These are phyloP conservation scores for Crotalus tigris DNA, from an alignment of 2,113 vertebrate genomes.

Conservation along the genomic window DNA sequence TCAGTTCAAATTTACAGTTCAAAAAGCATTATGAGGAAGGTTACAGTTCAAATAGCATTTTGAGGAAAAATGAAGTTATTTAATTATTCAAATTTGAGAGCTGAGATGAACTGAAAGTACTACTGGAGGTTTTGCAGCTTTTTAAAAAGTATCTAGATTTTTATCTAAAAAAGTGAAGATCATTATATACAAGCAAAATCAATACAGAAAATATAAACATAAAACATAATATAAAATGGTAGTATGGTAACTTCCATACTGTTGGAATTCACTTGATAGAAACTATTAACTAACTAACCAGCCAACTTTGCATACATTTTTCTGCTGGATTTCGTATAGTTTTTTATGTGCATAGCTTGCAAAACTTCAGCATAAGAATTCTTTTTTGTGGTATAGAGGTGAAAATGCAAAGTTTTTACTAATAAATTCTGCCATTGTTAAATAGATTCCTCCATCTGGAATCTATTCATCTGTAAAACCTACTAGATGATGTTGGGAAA, in stretches of 20 bases:
- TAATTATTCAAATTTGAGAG: not conserved
- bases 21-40: not conserved
- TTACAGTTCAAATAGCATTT: not conserved
- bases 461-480: not conserved
- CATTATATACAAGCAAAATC: not conserved
- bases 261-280: not conserved
- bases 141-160: not conserved
- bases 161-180: not conserved
- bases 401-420: not conserved
- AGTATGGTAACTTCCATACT: not conserved
- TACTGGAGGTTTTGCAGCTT: not conserved
- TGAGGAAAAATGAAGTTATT: not conserved
- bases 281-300: not conserved
- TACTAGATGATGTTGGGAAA: not conserved
- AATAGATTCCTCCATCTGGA: not conserved
- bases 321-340: not conserved
- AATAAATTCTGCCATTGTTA: not conserved
- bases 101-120: not conserved
- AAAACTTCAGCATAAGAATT: not conserved
- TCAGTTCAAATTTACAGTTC: not conserved
- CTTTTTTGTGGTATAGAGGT: not conserved
- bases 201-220: not conserved
- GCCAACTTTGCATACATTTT: not conserved
- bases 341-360: not conserved
- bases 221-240: not conserved